These are phyloP conservation scores for Rhimphoctona megacephalus DNA, from an alignment of 2,888 invertebrate genomes.

Conservation along the genomic window DNA sequence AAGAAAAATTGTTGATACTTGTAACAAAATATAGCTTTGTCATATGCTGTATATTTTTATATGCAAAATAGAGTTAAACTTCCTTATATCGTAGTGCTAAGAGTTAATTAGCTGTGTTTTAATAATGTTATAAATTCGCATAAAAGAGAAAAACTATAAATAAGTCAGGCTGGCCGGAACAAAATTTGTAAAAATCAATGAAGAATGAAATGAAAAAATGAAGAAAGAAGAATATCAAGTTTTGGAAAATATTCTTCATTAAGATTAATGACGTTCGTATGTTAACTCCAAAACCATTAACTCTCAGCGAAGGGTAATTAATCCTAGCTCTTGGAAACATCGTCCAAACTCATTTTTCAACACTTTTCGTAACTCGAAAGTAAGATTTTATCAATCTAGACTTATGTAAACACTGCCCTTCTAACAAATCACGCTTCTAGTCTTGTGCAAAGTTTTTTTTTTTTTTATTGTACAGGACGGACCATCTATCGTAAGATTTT, in stretches of 20 bases:
- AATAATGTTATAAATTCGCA: too few relatives aligned
- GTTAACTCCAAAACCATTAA: not conserved
- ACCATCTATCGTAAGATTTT: not conserved
- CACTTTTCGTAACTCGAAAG: not conserved
- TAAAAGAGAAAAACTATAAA: too few relatives aligned
- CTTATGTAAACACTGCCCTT: not conserved
- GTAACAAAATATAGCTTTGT: not conserved
- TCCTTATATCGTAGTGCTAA: too few relatives aligned
- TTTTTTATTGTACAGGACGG: not conserved
- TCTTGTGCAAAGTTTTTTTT: not conserved
- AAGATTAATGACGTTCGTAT: not conserved
- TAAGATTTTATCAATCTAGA: not conserved
- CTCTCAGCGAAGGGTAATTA: not conserved
- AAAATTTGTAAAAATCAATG: not conserved
- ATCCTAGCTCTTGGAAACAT: slow-evolving; percentile 5
- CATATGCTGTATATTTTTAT: too few relatives aligned
- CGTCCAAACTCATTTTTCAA: slow-evolving; percentile 1
- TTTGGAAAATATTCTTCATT: not conserved
- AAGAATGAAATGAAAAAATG: not conserved
- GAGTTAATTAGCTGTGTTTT: too few relatives aligned
- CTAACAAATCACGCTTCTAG: not conserved
- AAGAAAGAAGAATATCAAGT: slow-evolving; percentile 4
- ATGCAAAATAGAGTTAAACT: too few relatives aligned
- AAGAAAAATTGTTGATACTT: not conserved
- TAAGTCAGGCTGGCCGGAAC: not conserved